Conservation (phyloP, 2,888 invertebrate genomes). For the Campaea margaritaria region DNA sequence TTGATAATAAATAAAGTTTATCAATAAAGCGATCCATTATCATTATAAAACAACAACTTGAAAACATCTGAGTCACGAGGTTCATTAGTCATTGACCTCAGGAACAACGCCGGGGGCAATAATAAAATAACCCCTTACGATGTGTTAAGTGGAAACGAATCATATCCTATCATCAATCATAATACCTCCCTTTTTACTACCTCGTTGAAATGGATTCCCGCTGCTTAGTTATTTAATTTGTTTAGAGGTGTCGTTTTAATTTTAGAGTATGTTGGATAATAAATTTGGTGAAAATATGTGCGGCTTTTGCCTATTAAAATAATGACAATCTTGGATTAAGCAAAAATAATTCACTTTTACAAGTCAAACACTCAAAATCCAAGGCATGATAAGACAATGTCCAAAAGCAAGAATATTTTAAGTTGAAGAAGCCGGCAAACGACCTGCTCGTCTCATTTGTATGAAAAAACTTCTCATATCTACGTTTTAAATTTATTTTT, state of each 20-base stretch:
- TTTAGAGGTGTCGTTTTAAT: conserved; percentile 36
- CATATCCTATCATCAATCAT: conserved; percentile 83
- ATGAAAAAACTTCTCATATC: not conserved
- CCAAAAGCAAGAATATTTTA: too few relatives aligned
- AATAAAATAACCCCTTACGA: conserved; percentile 82
- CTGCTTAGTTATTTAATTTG: conserved; percentile 60
- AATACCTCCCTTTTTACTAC: conserved; percentile 68
- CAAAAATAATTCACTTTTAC: too few relatives aligned
- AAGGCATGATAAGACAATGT: too few relatives aligned
- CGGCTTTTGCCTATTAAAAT: too few relatives aligned
- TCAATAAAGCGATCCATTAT: conserved; percentile 53
- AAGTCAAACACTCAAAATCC: too few relatives aligned
- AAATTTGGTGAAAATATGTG: conserved; percentile 3
- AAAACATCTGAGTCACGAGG: conserved; percentile 71
- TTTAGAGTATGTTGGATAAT: conserved; percentile 16
- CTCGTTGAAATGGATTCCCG: conserved; percentile 60
- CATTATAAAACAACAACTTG: conserved; percentile 64
- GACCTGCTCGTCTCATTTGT: too few relatives aligned
- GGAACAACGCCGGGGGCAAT: conserved; percentile 72
- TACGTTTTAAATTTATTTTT: not conserved
- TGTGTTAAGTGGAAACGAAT: conserved; percentile 83
- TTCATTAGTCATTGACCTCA: conserved; percentile 81
- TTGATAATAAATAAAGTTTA: conserved; percentile 26
- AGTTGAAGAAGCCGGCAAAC: too few relatives aligned
- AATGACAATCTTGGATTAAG: too few relatives aligned